Evolutionary conservation across 2,888 invertebrate species (phyloP).

Genomic region (Zele albiditarsus): DNA sequence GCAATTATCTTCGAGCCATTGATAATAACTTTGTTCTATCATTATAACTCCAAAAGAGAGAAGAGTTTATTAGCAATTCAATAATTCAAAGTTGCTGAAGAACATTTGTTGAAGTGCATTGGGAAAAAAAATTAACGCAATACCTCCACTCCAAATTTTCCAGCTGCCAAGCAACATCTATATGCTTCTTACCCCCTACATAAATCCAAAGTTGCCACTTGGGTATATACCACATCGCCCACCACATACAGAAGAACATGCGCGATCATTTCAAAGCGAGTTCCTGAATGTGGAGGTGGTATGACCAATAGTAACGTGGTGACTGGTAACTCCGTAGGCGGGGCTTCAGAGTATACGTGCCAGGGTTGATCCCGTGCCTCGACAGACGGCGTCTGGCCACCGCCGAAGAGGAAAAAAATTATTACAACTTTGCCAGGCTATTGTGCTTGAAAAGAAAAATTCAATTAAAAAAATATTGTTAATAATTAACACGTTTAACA

Average conservation of each 20-base stretch:
- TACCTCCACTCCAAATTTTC: not conserved
- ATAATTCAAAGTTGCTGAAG: not conserved
- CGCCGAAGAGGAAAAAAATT: constrained; percentile 56
- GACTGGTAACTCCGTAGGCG: constrained; percentile 57
- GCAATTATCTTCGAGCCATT: not conserved
- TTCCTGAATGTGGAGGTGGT: constrained; percentile 49
- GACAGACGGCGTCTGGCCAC: constrained; percentile 69
- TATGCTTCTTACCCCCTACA: not conserved
- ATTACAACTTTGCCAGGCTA: not conserved
- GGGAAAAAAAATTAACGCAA: not conserved
- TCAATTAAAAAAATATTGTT: not conserved
- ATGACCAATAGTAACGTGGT: constrained; percentile 50
- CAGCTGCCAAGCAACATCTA: constrained; percentile 2
- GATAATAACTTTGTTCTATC: not conserved
- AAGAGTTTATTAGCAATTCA: not conserved
- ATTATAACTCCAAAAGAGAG: not conserved
- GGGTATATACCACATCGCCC: not conserved
- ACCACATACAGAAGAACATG: not conserved
- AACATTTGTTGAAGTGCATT: not conserved
- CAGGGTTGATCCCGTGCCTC: constrained; percentile 48
- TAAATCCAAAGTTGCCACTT: not conserved
- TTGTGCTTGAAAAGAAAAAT: constrained; percentile 1
- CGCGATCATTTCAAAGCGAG: not conserved
- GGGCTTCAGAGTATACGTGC: constrained; percentile 62
- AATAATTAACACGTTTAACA: not conserved